A percentile compares a stretch with the other conserved stretches of the same genome.
These are phyloP conservation scores for Cotesia typhae DNA, from an alignment of 1,140 invertebrate genomes.

Conservation along the genomic window DNA sequence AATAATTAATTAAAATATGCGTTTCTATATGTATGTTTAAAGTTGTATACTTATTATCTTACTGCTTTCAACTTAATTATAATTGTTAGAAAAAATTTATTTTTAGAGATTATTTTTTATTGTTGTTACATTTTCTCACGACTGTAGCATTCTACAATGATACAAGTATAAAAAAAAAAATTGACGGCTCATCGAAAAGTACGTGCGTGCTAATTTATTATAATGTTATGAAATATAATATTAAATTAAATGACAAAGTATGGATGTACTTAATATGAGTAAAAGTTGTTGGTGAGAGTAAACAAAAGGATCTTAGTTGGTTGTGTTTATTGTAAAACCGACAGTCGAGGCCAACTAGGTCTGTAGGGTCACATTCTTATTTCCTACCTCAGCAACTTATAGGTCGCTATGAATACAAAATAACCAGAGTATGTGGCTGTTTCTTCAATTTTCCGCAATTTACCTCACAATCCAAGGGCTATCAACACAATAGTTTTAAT, in stretches of 20 bases:
- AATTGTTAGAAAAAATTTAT: slow-evolving; percentile 6
- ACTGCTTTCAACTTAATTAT: not conserved
- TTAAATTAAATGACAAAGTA: slow-evolving; percentile 7
- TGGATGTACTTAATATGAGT: not conserved
- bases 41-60: no score
- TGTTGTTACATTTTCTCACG: not conserved
- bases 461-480: not conserved
- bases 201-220: no score
- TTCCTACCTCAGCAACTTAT: not conserved
- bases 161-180: not conserved
- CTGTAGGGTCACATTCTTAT: slow-evolving; percentile 14
- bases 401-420: slow-evolving; percentile 14
- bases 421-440: slow-evolving; percentile 3
- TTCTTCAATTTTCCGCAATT: slow-evolving; percentile 5
- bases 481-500: not conserved
- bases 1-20: no score
- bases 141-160: not conserved
- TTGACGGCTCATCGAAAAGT: not conserved
- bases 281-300: not conserved
- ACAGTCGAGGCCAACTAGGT: slow-evolving; percentile 23
- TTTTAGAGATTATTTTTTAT: slow-evolving; percentile 1
- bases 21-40: no score
- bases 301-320: slow-evolving; percentile 20
- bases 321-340: slow-evolving; percentile 4
- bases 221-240: not conserved